These are phyloP conservation scores for Cynaeus angustus DNA, from an alignment of 2,888 invertebrate species.

Conservation along the genomic window DNA sequence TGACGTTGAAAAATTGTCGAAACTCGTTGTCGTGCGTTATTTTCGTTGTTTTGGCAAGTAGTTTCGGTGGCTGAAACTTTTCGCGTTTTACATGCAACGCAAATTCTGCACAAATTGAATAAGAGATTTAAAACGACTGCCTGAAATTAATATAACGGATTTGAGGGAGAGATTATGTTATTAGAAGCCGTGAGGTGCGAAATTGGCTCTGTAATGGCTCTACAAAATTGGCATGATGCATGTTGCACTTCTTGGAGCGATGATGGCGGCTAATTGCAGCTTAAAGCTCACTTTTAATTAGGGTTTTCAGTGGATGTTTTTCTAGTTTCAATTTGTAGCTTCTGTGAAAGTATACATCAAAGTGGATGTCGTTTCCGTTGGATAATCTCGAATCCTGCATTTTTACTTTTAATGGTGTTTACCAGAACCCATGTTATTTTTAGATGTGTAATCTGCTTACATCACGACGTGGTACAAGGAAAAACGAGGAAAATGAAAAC, in stretches of 20 bases:
- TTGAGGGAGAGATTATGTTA: slow-evolving; percentile 62
- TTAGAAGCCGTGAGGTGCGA: slow-evolving; percentile 68
- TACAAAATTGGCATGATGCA: slow-evolving; percentile 31
- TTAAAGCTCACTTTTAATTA: no score
- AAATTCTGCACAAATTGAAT: slow-evolving; percentile 51
- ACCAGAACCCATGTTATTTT: slow-evolving; percentile 59
- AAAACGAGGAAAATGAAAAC: slow-evolving; percentile 55
- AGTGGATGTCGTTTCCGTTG: slow-evolving; percentile 42
- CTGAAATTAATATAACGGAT: slow-evolving; percentile 59
- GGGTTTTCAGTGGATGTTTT: no score
- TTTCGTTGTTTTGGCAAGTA: background rate
- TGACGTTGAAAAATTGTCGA: slow-evolving; percentile 25
- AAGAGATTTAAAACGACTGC: slow-evolving; percentile 54
- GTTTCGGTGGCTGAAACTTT: slow-evolving; percentile 10
- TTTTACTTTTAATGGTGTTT: slow-evolving; percentile 59
- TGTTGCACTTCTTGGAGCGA: slow-evolving; percentile 1
- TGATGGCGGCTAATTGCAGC: background rate
- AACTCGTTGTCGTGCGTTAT: background rate
- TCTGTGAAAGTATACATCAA: slow-evolving; percentile 44
- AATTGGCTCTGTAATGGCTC: slow-evolving; percentile 66
- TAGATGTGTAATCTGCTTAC: slow-evolving; percentile 59
- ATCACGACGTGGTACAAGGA: slow-evolving; percentile 51
- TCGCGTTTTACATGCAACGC: slow-evolving; percentile 18
- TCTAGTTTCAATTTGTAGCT: slow-evolving; percentile 28
- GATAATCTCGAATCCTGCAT: slow-evolving; percentile 54